Base-by-base conservation (phyloP, 2,113 vertebrate species). In the Psittacus erithacus region DNA sequence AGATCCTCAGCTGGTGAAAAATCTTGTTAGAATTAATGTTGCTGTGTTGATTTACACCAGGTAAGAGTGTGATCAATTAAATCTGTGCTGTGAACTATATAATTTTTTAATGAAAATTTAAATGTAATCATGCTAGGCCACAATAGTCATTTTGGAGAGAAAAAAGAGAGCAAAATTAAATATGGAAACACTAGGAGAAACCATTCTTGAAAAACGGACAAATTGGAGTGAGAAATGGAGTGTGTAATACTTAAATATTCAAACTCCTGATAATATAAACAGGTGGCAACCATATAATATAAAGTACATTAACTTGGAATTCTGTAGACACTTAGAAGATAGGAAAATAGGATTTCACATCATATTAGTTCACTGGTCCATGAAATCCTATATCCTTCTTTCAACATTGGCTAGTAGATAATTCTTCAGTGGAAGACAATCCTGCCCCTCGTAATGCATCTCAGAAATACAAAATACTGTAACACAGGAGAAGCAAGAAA, bases 291-390 rank as follows among this genome's bases (percentile, higher is more conserved):
- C 75, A 87, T 78, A 49, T 90, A 65, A 86, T 85, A 24, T 65
- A 91, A 96, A 96, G 92, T 92, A 93, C 88, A 97, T 97, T 96
- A 94, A 91, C 69, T 69, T 95, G 86, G 92, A 96, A 88, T 92
- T 94, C 93, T 92, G 86, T 64, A 84, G 85, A 90, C 95, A 87
- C 78, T 95, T 90, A 69, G 88, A 95, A 91, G 94, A 91, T 77
- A 91, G 69, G 78, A 82, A 97, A 96, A 97, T 88, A 91, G 93
- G 92, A 93, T 97, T 96, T 96, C 91, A 93, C 81, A 85, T 93
- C 16, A 0, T 52, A 93, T 95, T 85, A 95, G 94, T 69, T 88
- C 76, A 23, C 82, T 96, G 91, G 90, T 68, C 95, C 92, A 93
- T 92, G 84, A 96, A 97, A 97, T 95, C 82, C 77, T 86, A 53